Evolutionary conservation across 2,888 invertebrate species (phyloP), one percentile per base, ranked within the genome.

Genomic region (Tuberolachnus salignus): DNA sequence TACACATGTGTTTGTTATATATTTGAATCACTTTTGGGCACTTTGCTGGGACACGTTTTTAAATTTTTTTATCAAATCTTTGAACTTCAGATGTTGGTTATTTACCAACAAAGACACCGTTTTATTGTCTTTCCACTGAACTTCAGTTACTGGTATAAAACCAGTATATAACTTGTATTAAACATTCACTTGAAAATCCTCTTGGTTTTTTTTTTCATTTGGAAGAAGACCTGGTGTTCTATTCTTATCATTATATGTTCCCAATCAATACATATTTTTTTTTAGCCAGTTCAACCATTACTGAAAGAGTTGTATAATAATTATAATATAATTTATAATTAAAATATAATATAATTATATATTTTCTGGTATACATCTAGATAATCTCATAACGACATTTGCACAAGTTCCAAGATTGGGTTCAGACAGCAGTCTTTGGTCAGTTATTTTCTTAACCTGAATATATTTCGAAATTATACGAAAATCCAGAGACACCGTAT

Each of bases 401-500:
- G 19, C 26, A 42, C 42, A 21, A 1, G 71, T 53, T n/a, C 71
- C 55, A n/a, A 71, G 8, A 21, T 71, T 46, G 23, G 21, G 51
- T 10, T 71, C 71, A 53, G 8, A 3, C 19, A 8, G 46, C 4
- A 46, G 46, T 46, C 46, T 46, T 46, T 46, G 46, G 1, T 46
- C 46, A 46, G 46, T 46, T 46, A 46, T 46, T 46, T 46, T 16
- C 53, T 16, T 51, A 14, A 16, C 72, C 72, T 3, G 51, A 2
- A 57, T 72, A 72, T 1, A 72, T 44, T 59, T 72, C 57, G 44
- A 72, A 72, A 59, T 72, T 44, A 59, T 72, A 72, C 14, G 34
- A 46, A 72, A 42, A 72, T 34, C 73, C 73, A 13, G 44, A 19
- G 11, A 49, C 46, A 26, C 73, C 64, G 51, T 64, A 74, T 46